Base-by-base conservation (phyloP, 2,113 vertebrate genomes). In the Actenoides lindsayi region DNA sequence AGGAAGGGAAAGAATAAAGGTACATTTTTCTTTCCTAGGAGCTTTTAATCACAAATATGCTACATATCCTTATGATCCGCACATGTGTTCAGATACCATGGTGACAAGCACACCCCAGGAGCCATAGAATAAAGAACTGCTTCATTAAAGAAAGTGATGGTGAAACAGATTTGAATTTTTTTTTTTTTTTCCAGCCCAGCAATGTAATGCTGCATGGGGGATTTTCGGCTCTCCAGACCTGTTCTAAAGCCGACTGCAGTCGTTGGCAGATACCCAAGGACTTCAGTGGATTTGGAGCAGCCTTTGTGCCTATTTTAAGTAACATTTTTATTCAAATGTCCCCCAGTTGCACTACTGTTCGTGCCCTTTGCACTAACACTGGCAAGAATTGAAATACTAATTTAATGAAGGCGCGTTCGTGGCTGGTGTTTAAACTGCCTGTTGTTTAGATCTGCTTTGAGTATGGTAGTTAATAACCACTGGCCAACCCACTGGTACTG, bases 221-320 rank as follows among this genome's bases (percentile, higher is more conserved):
- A 93, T 96, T 96, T 93, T 94, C 64, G 0, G 88, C 94, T 81
- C 93, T 80, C 51, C 57, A 83, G 94, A 93, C 93, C 85, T 83
- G 64, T 88, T 95, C 92, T 94, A 83, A 96, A 95, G 92, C 94
- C 0, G 42, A 95, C 83, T 96, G 90, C 83, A 95, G 92, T 75
- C 67, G 35, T 35, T 94, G 92, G 90, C 95, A 94, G 90, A 84
- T 83, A 67, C 92, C 96, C 94, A 95, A 92, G 73, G 86, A 92
- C 90, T 95, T 95, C 90, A 88, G 71, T 90, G 88, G 85, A 92
- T 96, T 95, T 92, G 85, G 73, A 97, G 68, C 88, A 86, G 79
- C 85, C 80, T 95, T 86, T 96, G 90, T 94, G 71, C 48, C 92
- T 97, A 90, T 95, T 96, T 96, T 94, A 94, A 96, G 94, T 73